Evolutionary conservation across 2,888 invertebrate genomes (phyloP).

Genomic region (Tiphia femorata): DNA sequence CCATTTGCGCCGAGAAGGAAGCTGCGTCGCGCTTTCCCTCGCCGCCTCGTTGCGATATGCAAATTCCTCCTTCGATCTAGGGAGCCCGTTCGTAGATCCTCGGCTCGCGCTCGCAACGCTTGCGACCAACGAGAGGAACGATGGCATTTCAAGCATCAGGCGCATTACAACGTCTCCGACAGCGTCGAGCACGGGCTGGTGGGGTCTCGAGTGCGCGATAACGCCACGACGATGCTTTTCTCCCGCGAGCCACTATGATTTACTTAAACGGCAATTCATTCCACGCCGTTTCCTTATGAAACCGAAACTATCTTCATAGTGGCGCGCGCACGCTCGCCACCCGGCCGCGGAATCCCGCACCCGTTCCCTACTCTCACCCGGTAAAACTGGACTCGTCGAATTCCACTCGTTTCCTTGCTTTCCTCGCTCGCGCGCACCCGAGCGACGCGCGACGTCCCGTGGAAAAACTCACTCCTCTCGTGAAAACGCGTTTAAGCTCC

Average conservation of each 20-base stretch:
- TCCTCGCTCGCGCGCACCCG: too few relatives aligned
- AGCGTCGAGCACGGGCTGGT: neutral
- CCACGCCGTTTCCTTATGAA: constrained; percentile 31
- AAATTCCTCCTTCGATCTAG: too few relatives aligned
- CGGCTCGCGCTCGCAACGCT: neutral
- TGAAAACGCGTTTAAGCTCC: too few relatives aligned
- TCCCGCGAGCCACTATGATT: constrained; percentile 28
- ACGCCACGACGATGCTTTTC: constrained; percentile 26
- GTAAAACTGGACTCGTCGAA: constrained; percentile 15
- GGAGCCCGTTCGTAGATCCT: neutral
- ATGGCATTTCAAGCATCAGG: neutral
- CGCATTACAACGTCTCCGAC: neutral
- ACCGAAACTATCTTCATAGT: constrained; percentile 21
- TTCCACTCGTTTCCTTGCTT: too few relatives aligned
- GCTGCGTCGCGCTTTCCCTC: too few relatives aligned
- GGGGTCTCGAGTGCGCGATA: too few relatives aligned
- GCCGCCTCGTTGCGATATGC: too few relatives aligned
- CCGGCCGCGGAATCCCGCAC: constrained; percentile 38
- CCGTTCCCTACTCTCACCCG: constrained; percentile 26
- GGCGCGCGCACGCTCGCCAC: too few relatives aligned
- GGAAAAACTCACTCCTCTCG: too few relatives aligned
- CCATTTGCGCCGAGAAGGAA: too few relatives aligned
- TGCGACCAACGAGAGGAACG: neutral
- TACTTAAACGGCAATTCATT: constrained; percentile 29
- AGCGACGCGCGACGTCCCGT: too few relatives aligned